phyloP scores from a whole-genome alignment of 2,113 vertebrate species.

The Mugil cephalus region DNA sequence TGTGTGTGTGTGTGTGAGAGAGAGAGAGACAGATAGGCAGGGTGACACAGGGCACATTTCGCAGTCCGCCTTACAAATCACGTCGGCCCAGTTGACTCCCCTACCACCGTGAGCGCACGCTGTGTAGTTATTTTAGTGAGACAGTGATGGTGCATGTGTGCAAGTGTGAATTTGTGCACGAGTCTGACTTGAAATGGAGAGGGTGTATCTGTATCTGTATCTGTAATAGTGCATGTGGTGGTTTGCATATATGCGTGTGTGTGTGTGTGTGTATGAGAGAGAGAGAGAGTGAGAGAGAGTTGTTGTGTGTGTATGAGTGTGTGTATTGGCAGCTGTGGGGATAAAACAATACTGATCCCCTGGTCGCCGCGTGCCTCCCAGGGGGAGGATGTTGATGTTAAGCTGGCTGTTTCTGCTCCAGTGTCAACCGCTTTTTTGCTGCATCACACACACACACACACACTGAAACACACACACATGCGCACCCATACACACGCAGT shows the following conservation, averaged over 20 bases:
- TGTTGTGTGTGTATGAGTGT: conserved; percentile 39
- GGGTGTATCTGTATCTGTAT: conserved; percentile 44
- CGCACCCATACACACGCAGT: conserved; percentile 38
- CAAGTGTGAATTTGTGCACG: conserved; percentile 23
- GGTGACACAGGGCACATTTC: conserved; percentile 55
- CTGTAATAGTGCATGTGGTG: conserved; percentile 38
- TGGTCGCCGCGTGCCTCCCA: conserved; percentile 77
- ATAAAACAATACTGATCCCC: conserved; percentile 81
- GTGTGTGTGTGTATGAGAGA: conserved; percentile 26
- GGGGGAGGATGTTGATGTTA: conserved; percentile 82
- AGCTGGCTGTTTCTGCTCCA: conserved; percentile 76
- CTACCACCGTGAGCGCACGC: conserved; percentile 42
- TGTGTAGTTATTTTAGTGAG: conserved; percentile 48
- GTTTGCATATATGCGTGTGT: conserved; percentile 12
- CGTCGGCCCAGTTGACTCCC: conserved; percentile 56
- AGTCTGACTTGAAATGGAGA: conserved; percentile 45
- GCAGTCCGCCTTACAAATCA: conserved; percentile 64
- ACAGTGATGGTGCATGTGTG: conserved; percentile 8
- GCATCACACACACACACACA: conserved; percentile 66
- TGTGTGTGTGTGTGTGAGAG: conserved; percentile 28
- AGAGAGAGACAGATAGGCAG: conserved; percentile 30
- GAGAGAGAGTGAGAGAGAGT: neutral
- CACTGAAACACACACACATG: conserved; percentile 31
- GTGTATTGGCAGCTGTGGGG: conserved; percentile 77
- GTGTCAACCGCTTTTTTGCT: conserved; percentile 72